These are phyloP conservation scores for Loripinus fragilis DNA, from an alignment of 2,888 invertebrate genomes.

Conservation along the genomic window DNA sequence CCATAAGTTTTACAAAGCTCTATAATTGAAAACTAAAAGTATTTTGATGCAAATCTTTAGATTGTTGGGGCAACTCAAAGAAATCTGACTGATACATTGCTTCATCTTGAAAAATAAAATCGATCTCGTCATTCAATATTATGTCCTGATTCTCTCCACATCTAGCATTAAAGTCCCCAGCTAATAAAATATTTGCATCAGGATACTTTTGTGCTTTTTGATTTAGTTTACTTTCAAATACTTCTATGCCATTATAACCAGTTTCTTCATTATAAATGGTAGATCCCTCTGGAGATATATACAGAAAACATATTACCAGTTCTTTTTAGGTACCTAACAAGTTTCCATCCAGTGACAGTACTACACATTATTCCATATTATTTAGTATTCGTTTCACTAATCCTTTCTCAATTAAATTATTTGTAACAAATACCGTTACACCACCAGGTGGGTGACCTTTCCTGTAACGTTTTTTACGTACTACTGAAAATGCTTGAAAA, in stretches of 20 bases:
- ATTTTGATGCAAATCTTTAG: background rate
- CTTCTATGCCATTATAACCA: constrained; percentile 10
- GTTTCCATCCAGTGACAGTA: background rate
- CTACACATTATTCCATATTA: background rate
- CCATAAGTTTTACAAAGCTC: constrained; percentile 11
- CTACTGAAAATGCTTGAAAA: background rate
- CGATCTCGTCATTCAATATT: background rate
- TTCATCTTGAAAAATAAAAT: constrained; percentile 18
- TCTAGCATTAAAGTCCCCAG: constrained; percentile 1
- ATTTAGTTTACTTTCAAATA: constrained; percentile 17
- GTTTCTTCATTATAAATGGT: constrained; percentile 19
- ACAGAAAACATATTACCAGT: constrained; percentile 8
- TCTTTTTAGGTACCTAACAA: background rate
- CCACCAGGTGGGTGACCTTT: background rate
- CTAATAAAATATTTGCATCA: background rate
- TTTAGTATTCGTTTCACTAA: constrained; percentile 8
- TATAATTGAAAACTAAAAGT: background rate
- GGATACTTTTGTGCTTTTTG: constrained; percentile 1
- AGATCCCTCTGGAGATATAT: constrained; percentile 20
- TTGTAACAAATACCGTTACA: background rate
- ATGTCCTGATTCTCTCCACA: constrained; percentile 9
- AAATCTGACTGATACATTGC: background rate
- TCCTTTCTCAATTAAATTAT: background rate
- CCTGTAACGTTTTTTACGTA: background rate
- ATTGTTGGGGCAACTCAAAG: background rate